Conservation (phyloP, 35 echinoderm and acorn worm genomes). For the Acanthaster planci region DNA sequence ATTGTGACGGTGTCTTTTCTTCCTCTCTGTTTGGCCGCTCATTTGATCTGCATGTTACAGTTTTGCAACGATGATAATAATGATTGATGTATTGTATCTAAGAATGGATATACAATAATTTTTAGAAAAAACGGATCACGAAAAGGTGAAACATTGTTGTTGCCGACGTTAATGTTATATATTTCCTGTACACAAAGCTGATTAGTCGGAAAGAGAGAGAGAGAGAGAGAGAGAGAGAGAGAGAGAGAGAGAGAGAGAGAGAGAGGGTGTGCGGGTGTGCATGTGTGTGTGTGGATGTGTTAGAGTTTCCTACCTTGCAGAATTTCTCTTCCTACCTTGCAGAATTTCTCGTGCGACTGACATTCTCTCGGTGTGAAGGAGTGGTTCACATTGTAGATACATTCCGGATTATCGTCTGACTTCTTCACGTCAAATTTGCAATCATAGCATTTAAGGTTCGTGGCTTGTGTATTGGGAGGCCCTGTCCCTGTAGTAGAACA, state of each 20-base stretch:
- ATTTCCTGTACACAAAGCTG: background rate
- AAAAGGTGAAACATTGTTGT: background rate
- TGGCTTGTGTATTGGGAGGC: background rate
- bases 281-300: too few relatives aligned
- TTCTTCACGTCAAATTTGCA: background rate
- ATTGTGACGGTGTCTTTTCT: too few relatives aligned
- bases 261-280: background rate
- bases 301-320: too few relatives aligned
- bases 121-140: background rate
- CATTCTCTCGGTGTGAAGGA: background rate
- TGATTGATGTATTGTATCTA: too few relatives aligned
- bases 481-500: too few relatives aligned
- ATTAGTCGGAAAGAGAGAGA: background rate
- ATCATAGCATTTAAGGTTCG: background rate
- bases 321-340: background rate
- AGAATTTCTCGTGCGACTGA: background rate
- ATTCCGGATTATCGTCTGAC: background rate
- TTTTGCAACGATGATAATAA: too few relatives aligned
- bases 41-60: too few relatives aligned
- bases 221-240: background rate
- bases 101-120: too few relatives aligned
- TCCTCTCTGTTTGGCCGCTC: too few relatives aligned
- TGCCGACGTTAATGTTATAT: too few relatives aligned
- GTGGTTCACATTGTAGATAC: background rate
- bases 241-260: background rate